Base-by-base conservation (phyloP, 2,888 invertebrate species). In the Brachynemurus nebulosus region DNA sequence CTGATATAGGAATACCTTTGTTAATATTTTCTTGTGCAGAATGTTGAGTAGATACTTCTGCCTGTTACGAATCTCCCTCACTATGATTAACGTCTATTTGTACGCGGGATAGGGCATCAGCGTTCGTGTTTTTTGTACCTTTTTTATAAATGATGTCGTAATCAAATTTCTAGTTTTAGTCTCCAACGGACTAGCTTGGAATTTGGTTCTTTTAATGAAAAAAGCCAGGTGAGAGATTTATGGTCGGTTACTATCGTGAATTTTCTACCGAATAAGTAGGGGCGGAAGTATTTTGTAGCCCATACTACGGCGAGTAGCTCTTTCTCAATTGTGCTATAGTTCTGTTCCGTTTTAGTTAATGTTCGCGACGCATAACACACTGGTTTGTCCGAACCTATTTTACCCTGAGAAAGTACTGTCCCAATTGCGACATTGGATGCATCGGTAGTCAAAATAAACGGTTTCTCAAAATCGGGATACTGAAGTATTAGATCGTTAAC, bases 231-330 rank as follows among this genome's bases (percentile, higher is more conserved):
- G 2, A 60, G 47, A 1, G 58, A 57, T 43, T 51, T 52, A 46
- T 61, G 57, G 45, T 61, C 59, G 0, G 58, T 60, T 1, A 55
- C 47, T 16, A 59, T 52, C 18, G 44, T 46, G 35, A 59, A 57
- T 42, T 50, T 51, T 44, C 52, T 25, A n/a, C 50, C 50, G 34
- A 47, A 50, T 12, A 50, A 33, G 21, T 50, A 50, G 2, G 49
- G 49, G 42, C 49, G 17, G 27, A 48, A 50, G 40, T 50, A 25
- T 45, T 50, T 48, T 11, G 30, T 38, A 9, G 44, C 41, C 41
- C 46, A 51, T 2, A 51, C 45, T 16, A 50, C 50, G 2, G 50
- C 48, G 33, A 51, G 38, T 9, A 51, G 20, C 47, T 51, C 50
- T 23, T 47, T 47, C 39, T 50, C 46, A 1, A 45, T 45, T 2